Evolutionary conservation across 2,888 invertebrate species (phyloP).

Genomic region (Stenotaenia linearis): DNA sequence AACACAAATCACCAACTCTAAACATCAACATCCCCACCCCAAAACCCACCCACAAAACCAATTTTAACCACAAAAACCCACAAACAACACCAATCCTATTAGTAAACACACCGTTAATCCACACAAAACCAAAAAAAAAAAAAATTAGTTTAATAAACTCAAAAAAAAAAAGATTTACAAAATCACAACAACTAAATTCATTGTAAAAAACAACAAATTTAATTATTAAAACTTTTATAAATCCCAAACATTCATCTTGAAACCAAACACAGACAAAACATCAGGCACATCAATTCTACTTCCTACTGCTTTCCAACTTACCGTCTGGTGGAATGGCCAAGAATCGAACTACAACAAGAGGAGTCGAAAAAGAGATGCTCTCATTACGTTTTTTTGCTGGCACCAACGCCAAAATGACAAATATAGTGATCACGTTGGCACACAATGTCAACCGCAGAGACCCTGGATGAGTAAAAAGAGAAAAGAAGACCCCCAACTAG

Average conservation of each 20-base stretch:
- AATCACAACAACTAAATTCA: no score
- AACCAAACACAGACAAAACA: background rate
- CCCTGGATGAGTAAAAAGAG: background rate
- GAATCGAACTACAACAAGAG: background rate
- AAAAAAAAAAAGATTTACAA: no score
- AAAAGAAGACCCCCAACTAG: background rate
- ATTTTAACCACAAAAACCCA: no score
- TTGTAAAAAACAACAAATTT: no score
- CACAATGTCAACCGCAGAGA: background rate
- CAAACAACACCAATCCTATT: no score
- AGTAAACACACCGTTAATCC: no score
- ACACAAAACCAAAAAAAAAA: background rate
- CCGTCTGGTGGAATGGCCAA: background rate
- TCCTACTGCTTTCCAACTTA: constrained; percentile 13
- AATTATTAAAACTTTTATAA: no score
- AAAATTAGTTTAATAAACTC: no score
- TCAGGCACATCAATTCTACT: constrained; percentile 7
- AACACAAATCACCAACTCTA: no score
- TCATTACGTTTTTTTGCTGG: background rate
- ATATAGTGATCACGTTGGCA: constrained; percentile 7
- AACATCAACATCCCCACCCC: no score
- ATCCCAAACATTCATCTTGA: background rate
- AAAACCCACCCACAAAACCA: no score
- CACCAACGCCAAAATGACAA: background rate
- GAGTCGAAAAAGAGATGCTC: background rate